These are phyloP conservation scores for Polyommatus icarus DNA, from an alignment of 2,888 invertebrate species.

Conservation along the genomic window DNA sequence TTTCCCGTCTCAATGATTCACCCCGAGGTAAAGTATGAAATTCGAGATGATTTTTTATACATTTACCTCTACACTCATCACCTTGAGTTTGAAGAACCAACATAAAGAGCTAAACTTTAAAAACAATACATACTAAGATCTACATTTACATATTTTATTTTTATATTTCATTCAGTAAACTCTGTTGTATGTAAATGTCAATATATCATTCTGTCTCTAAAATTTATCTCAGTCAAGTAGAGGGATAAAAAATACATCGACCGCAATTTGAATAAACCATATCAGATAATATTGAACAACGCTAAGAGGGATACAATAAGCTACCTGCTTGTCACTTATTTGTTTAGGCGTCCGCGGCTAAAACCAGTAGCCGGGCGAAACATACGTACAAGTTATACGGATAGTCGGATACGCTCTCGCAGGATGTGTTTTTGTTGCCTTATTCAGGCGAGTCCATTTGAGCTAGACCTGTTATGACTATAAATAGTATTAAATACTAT, in stretches of 20 bases:
- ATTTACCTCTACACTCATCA: neutral
- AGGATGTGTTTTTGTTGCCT: conserved; percentile 69
- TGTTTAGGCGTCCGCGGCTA: conserved; percentile 75
- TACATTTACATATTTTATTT: conserved; percentile 30
- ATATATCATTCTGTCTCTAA: conserved; percentile 34
- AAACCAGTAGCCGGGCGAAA: conserved; percentile 76
- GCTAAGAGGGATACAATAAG: conserved; percentile 65
- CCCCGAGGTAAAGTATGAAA: neutral
- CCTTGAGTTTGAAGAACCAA: neutral
- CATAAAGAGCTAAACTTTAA: neutral
- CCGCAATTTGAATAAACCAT: conserved; percentile 63
- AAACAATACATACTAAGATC: neutral
- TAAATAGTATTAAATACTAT: conserved; percentile 3
- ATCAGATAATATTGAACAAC: conserved; percentile 77
- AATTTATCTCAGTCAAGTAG: conserved; percentile 36
- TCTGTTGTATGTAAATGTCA: neutral
- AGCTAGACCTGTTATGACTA: conserved; percentile 62
- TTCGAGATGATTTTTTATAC: neutral
- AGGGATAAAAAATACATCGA: conserved; percentile 41
- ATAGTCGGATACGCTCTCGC: conserved; percentile 46
- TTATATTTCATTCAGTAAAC: neutral
- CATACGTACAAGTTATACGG: conserved; percentile 53
- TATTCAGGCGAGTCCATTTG: conserved; percentile 67
- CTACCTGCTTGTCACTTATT: conserved; percentile 78
- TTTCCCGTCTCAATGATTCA: conserved; percentile 51